Base-by-base conservation (phyloP, 2,797 vertebrate genomes). In the Malacoraja senta region DNA sequence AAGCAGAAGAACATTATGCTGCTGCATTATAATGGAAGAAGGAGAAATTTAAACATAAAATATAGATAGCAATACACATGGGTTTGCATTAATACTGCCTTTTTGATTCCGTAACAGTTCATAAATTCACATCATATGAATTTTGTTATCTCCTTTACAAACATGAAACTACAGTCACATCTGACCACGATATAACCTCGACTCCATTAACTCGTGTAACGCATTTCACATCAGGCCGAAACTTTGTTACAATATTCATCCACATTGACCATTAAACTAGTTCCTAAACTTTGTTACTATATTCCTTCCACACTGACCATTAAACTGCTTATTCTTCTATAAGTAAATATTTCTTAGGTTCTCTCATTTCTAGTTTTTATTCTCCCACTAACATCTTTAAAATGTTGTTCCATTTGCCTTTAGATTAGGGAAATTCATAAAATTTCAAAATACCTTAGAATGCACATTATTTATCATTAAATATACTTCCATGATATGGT, bases 161-260 rank as follows among this genome's bases (percentile, higher is more conserved):
- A 65, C 88, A 91, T 71, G 29, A 86, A 86, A 53, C 53, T 63
- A 63, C n/a, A 32, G 61, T 86, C 58, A 86, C 29, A 86, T 86
- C 58, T 86, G 83, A 86, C 83, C 83, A 86, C 12, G 65, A n/a
- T 86, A n/a, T 86, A 86, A 86, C 83, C 83, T 86, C 53, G 29
- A 63, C 58, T n/a, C 53, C 53, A 86, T 86, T 86, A 63, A 63
- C n/a, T 58, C 83, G 17, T n/a, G 29, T 6, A 86, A 63, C 17
- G 13, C 83, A 86, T n/a, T 86, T n/a, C 58, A 86, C n/a, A 29
- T 29, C 13, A 61, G 58, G 8, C 21, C 58, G 61, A 63, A 86
- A 63, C 53, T 26, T 65, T 63, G 58, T 61, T n/a, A 65, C 53
- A 58, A 15, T 32, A 63, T 86, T 63, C 29, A n/a, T 32, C 26